Percentiles rank a stretch among this genome's conserved stretches.
These are phyloP conservation scores for Lethenteron reissneri DNA, from an alignment of 2,113 vertebrate genomes.

Conservation along the genomic window DNA sequence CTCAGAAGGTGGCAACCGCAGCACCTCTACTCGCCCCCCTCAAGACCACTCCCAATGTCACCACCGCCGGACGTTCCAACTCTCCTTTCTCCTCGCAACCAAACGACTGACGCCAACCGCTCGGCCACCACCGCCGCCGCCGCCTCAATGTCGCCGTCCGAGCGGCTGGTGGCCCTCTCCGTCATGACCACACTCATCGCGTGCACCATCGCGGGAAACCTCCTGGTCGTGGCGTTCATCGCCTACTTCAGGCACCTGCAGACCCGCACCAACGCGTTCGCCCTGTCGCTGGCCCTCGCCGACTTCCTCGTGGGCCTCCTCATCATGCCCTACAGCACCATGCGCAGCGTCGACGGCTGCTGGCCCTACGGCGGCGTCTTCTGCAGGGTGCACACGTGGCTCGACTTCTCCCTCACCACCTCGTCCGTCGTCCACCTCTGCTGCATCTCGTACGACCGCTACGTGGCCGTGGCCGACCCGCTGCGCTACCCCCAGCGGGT, in stretches of 20 bases:
- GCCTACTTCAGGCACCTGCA: slow-evolving; percentile 21
- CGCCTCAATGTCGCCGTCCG: no score
- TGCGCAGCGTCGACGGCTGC: slow-evolving; percentile 18
- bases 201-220: slow-evolving; percentile 16
- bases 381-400: slow-evolving; percentile 18
- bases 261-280: slow-evolving; percentile 18
- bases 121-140: no score
- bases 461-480: slow-evolving; percentile 19
- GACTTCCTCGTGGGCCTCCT: slow-evolving; percentile 18
- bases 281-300: slow-evolving; percentile 19
- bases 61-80: no score
- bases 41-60: no score
- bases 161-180: no score
- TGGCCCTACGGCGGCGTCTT: slow-evolving; percentile 20
- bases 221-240: slow-evolving; percentile 16
- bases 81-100: no score
- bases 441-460: slow-evolving; percentile 22
- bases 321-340: slow-evolving; percentile 17
- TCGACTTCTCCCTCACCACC: slow-evolving; percentile 22
- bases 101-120: no score
- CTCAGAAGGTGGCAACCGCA: no score
- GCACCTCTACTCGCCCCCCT: no score
- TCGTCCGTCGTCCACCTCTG: slow-evolving; percentile 22
- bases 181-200: slow-evolving; percentile 4
- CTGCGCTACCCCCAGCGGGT: slow-evolving; percentile 13